A percentile compares a stretch with the other conserved stretches of the same genome.
phyloP scores from a whole-genome alignment of 2,113 vertebrate genomes.

The Mustela lutreola region DNA sequence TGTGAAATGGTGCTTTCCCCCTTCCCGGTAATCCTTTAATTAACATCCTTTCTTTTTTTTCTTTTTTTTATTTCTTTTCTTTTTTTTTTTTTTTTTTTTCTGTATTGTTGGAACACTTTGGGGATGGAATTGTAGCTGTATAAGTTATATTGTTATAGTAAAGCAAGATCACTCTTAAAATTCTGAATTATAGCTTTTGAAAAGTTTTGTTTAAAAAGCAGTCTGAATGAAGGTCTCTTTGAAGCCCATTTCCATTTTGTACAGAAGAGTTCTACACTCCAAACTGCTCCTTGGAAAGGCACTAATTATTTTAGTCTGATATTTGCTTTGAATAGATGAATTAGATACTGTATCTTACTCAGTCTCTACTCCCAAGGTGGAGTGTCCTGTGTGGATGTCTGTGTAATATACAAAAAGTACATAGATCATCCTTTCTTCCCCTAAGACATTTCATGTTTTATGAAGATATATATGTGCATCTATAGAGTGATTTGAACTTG shows the following conservation, averaged over 20 bases:
- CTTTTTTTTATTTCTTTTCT: background rate
- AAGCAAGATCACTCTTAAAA: slow-evolving; percentile 6
- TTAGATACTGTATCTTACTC: slow-evolving; percentile 34
- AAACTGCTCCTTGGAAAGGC: background rate
- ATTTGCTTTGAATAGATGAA: slow-evolving; percentile 28
- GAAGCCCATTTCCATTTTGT: slow-evolving; percentile 52
- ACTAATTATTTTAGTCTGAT: slow-evolving; percentile 32
- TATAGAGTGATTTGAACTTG: slow-evolving; percentile 9
- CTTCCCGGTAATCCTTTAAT: background rate
- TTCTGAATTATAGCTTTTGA: background rate
- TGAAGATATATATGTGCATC: background rate
- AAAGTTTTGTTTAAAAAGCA: slow-evolving; percentile 54
- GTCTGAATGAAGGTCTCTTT: background rate
- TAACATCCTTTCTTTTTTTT: background rate
- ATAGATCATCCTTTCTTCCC: background rate
- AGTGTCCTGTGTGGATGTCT: background rate
- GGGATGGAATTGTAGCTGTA: background rate
- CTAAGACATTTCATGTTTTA: background rate
- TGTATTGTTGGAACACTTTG: background rate
- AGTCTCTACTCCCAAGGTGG: background rate
- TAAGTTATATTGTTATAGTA: slow-evolving; percentile 41
- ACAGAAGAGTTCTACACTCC: background rate
- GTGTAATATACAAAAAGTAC: background rate
- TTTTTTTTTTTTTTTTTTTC: background rate
- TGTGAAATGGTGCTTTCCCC: background rate